Conservation (phyloP, 1,140 invertebrate species). For the Meloidogyne chitwoodi region DNA sequence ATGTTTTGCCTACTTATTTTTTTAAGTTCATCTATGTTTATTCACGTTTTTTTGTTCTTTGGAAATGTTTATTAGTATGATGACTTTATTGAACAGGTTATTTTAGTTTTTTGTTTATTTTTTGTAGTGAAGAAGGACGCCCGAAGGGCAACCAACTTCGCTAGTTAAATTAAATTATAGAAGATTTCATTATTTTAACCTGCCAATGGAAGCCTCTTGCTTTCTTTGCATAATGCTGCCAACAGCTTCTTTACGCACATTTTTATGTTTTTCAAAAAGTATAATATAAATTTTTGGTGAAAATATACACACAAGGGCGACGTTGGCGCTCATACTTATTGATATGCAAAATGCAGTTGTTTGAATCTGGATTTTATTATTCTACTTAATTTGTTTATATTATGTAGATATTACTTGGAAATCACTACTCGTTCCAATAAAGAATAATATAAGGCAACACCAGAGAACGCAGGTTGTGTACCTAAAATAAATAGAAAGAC, state of each 20-base stretch:
- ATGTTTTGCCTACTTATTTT: too few species aligned
- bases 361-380: conserved; percentile 61
- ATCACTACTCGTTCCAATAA: conserved; percentile 66
- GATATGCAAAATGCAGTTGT: conserved; percentile 65
- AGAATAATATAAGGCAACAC: conserved; percentile 73
- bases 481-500: background rate
- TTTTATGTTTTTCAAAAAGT: conserved; percentile 69
- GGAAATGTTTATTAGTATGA: too few species aligned
- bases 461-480: conserved; percentile 76
- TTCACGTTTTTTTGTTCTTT: too few species aligned
- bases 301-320: conserved; percentile 66
- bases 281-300: conserved; percentile 69
- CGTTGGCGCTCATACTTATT: conserved; percentile 61
- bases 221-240: conserved; percentile 51
- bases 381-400: background rate
- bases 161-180: conserved; percentile 1
- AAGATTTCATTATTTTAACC: background rate
- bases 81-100: too few species aligned
- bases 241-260: conserved; percentile 63
- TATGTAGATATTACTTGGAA: conserved; percentile 62
- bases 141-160: too few species aligned
- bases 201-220: conserved; percentile 14
- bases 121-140: too few species aligned
- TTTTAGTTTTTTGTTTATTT: too few species aligned
- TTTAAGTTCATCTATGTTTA: too few species aligned